These are phyloP conservation scores for Ophiothrix spiculata DNA, from an alignment of 35 echinoderm and acorn worm genomes.

Conservation along the genomic window DNA sequence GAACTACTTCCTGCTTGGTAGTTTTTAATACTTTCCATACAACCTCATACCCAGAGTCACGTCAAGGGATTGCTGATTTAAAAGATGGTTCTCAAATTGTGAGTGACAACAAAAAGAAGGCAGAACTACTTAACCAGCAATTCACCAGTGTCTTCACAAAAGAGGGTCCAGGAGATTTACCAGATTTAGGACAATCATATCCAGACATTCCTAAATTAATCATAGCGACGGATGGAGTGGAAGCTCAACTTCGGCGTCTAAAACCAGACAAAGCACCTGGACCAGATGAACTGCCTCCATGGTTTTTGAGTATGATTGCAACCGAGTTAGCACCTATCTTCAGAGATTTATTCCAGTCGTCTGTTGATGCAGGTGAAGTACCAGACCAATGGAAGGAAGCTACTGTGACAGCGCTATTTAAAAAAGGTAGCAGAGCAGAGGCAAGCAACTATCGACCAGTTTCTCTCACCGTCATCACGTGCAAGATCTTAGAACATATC, in stretches of 20 bases:
- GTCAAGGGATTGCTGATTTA: conserved; percentile 15
- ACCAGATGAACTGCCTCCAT: conserved; percentile 21
- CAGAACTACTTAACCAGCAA: conserved; percentile 22
- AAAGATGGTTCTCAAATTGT: no score
- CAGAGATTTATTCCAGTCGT: conserved; percentile 39
- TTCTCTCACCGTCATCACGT: no score
- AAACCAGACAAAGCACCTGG: conserved; percentile 38
- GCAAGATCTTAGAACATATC: no score
- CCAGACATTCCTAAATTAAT: conserved; percentile 17
- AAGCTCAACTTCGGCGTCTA: not conserved
- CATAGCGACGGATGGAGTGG: conserved; percentile 14
- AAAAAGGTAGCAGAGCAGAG: conserved; percentile 1
- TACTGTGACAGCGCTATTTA: conserved; percentile 28
- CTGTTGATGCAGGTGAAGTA: conserved; percentile 25
- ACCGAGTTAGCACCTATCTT: conserved; percentile 18
- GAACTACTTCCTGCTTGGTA: no score
- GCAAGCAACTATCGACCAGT: no score
- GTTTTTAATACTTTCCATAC: no score
- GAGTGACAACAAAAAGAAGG: conserved; percentile 8
- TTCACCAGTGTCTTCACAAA: conserved; percentile 34
- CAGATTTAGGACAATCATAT: not conserved
- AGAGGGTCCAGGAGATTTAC: not conserved
- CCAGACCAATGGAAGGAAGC: conserved; percentile 36
- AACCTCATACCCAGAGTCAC: no score
- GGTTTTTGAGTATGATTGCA: conserved; percentile 20